A percentile compares a stretch with the other conserved stretches of the same genome.
These are phyloP conservation scores for Tragelaphus strepsiceros DNA, from an alignment of 2,113 vertebrate genomes.

Conservation along the genomic window DNA sequence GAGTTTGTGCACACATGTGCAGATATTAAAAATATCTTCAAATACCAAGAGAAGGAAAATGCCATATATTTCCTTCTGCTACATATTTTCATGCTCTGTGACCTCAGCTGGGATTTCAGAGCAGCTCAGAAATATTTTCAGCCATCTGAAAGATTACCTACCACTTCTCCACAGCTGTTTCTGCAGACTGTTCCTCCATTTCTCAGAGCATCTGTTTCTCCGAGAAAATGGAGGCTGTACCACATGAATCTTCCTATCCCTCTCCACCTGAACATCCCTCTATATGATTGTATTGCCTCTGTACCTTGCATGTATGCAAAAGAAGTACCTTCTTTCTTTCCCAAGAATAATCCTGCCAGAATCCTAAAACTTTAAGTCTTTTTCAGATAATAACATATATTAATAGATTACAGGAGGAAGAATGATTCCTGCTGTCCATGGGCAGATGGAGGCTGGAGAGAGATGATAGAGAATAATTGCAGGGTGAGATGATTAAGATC, in stretches of 20 bases:
- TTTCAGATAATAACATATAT: background rate
- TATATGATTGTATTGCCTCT: background rate
- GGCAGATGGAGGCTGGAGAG: background rate
- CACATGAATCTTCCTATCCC: background rate
- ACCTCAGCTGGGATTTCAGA: background rate
- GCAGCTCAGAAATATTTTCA: background rate
- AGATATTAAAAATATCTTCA: background rate
- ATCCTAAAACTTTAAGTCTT: background rate
- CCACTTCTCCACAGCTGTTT: background rate
- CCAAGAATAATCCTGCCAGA: background rate
- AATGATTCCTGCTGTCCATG: background rate
- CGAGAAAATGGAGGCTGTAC: background rate
- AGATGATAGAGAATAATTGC: background rate
- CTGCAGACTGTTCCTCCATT: background rate
- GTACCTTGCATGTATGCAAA: background rate
- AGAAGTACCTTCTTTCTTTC: background rate
- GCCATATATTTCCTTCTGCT: background rate
- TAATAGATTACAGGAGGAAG: background rate
- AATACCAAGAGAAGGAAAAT: conserved; percentile 12
- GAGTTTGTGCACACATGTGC: background rate
- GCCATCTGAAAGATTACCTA: background rate
- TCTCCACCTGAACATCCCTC: background rate
- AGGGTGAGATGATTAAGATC: background rate
- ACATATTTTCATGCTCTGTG: background rate
- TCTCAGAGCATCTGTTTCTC: background rate